phyloP scores from a whole-genome alignment of 2,797 vertebrate species.

The Champsocephalus gunnari region DNA sequence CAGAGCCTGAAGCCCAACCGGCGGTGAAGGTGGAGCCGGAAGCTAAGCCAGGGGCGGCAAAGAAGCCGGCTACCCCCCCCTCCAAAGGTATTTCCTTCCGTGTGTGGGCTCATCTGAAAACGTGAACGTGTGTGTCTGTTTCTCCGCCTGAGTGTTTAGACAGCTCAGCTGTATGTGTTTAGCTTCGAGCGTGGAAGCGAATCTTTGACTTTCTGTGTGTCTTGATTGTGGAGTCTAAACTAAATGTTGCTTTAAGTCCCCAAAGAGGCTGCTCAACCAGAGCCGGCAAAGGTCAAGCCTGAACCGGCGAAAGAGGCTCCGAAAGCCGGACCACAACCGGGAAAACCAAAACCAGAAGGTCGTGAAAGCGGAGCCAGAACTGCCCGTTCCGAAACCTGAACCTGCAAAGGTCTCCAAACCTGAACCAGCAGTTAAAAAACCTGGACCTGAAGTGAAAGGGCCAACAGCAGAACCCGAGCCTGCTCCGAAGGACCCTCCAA shows the following conservation, averaged over 20 bases:
- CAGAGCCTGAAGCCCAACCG: slow-evolving; percentile 52
- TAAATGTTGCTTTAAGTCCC: slow-evolving; percentile 87
- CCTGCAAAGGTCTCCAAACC: slow-evolving; percentile 20
- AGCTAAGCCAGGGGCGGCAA: slow-evolving; percentile 50
- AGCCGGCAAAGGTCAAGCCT: slow-evolving; percentile 70
- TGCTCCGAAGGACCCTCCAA: slow-evolving; percentile 81
- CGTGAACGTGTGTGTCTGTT: slow-evolving; percentile 13
- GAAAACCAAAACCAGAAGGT: slow-evolving; percentile 52
- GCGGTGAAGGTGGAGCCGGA: slow-evolving; percentile 60
- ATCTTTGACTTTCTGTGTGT: slow-evolving; percentile 59
- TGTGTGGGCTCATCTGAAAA: slow-evolving; percentile 6
- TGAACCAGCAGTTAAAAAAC: slow-evolving; percentile 32
- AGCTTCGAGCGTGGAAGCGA: slow-evolving; percentile 75
- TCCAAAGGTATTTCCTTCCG: slow-evolving; percentile 87
- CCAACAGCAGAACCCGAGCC: slow-evolving; percentile 37
- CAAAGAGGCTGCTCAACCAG: slow-evolving; percentile 81
- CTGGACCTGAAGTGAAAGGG: slow-evolving; percentile 30
- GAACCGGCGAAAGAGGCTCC: slow-evolving; percentile 68
- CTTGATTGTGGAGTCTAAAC: slow-evolving; percentile 50
- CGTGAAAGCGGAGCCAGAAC: slow-evolving; percentile 40
- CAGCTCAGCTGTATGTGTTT: slow-evolving; percentile 40
- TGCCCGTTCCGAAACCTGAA: too few relatives aligned
- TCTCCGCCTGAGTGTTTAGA: slow-evolving; percentile 27
- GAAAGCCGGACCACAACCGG: slow-evolving; percentile 70
- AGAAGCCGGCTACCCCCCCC: slow-evolving; percentile 80